Conservation (phyloP, 2,797 vertebrate species). For the Lycodopsis pacificus region DNA sequence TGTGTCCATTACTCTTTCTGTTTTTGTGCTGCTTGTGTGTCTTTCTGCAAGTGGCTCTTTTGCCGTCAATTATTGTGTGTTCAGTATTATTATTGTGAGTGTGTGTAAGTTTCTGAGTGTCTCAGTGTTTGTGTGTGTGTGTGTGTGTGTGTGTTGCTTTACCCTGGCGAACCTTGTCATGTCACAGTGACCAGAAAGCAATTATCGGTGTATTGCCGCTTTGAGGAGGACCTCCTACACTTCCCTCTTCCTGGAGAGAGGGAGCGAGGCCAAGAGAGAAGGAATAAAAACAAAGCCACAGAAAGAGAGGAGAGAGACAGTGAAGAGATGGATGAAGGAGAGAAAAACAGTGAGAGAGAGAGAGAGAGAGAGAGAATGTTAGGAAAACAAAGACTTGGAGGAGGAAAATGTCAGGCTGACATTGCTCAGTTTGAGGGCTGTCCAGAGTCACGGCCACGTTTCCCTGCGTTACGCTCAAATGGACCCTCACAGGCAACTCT, state of each 20-base stretch:
- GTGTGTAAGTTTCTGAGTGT: constrained; percentile 21
- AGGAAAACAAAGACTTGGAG: constrained; percentile 47
- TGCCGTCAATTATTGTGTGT: constrained; percentile 9
- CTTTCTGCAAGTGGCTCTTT: constrained; percentile 15
- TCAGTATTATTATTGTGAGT: constrained; percentile 22
- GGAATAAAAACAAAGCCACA: constrained; percentile 6
- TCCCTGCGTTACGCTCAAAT: constrained; percentile 44
- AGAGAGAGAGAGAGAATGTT: constrained; percentile 8
- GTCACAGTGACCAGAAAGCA: constrained; percentile 86
- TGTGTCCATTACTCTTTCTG: constrained; percentile 28
- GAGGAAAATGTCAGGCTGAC: constrained; percentile 80
- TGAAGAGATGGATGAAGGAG: constrained; percentile 37
- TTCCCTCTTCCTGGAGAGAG: constrained; percentile 54
- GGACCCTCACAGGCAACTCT: constrained; percentile 59
- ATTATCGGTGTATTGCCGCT: constrained; percentile 80
- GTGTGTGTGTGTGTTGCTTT: constrained; percentile 56
- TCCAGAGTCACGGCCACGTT: constrained; percentile 62
- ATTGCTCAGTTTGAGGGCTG: constrained; percentile 70
- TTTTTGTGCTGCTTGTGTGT: constrained; percentile 35
- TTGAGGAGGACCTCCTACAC: constrained; percentile 65
- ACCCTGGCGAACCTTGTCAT: constrained; percentile 72
- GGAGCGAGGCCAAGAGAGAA: constrained; percentile 29
- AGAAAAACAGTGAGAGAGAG: constrained; percentile 39
- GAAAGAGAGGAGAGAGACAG: constrained; percentile 13
- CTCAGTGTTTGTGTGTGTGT: constrained; percentile 6